Percentiles rank a stretch among this genome's conserved stretches.
Evolutionary conservation across 2,888 invertebrate species (phyloP).

Genomic region (Drymonia ruficornis): DNA sequence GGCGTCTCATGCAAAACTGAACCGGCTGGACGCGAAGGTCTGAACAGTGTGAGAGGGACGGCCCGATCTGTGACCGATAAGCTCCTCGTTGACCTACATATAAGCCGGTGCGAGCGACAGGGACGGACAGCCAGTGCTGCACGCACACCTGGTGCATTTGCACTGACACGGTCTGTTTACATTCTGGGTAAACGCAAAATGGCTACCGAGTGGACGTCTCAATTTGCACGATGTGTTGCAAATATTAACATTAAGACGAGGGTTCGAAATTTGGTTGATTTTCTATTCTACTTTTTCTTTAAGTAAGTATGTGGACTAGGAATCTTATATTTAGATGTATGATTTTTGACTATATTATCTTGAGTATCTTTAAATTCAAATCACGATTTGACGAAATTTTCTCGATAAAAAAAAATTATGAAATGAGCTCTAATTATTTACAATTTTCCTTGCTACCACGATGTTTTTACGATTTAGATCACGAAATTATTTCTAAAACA

Average conservation of each 20-base stretch:
- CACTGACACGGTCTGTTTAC: conserved; percentile 56
- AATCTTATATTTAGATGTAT: too few relatives aligned
- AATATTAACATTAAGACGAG: conserved; percentile 3
- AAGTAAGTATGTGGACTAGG: too few relatives aligned
- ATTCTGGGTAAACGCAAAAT: conserved; percentile 41
- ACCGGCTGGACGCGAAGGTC: conserved; percentile 22
- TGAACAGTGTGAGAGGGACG: conserved; percentile 41
- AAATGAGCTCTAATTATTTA: too few relatives aligned
- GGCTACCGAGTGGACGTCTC: conserved; percentile 40
- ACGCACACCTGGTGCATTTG: conserved; percentile 26
- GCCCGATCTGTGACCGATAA: conserved; percentile 42
- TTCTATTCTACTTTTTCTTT: too few relatives aligned
- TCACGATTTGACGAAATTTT: too few relatives aligned
- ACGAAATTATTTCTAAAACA: too few relatives aligned
- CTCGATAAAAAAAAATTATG: too few relatives aligned
- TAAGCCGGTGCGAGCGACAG: conserved; percentile 22
- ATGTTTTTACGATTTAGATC: too few relatives aligned
- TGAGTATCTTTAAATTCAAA: too few relatives aligned
- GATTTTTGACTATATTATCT: too few relatives aligned
- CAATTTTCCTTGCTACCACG: too few relatives aligned
- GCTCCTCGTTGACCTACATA: conserved; percentile 42
- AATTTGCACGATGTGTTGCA: conserved; percentile 17
- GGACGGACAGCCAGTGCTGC: conserved; percentile 25
- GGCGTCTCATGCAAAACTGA: conserved; percentile 52
- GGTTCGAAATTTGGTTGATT: too few relatives aligned